A percentile compares a stretch with the other conserved stretches of the same genome.
Conservation (phyloP, 2,113 vertebrate species). For the Charadrius vociferus region DNA sequence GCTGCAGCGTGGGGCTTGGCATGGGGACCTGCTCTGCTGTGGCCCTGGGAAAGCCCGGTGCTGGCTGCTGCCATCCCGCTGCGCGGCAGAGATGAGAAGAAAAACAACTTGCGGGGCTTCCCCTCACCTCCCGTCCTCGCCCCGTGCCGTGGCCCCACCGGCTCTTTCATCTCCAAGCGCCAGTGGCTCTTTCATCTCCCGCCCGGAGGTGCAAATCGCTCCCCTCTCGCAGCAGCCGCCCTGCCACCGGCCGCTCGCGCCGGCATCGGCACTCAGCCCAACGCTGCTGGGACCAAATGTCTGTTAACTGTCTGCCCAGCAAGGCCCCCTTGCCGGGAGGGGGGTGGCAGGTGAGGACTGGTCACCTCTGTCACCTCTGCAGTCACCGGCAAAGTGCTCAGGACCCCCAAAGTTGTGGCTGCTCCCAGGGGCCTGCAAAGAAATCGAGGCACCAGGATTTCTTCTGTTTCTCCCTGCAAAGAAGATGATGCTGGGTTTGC, state of each 20-base stretch:
- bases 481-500: rapidly evolving
- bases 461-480: background rate
- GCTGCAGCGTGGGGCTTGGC: background rate
- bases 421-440: background rate
- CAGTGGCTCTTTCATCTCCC: constrained; percentile 28
- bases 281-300: background rate
- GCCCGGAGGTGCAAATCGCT: background rate
- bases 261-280: background rate
- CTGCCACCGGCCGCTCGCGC: background rate
- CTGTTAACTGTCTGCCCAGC: background rate
- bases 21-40: rapidly evolving
- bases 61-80: background rate
- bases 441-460: rapidly evolving
- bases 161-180: constrained; percentile 31
- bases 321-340: background rate
- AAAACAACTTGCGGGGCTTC: background rate
- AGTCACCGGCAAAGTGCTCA: rapidly evolving
- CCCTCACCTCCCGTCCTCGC: background rate
- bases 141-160: background rate
- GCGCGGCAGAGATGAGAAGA: background rate
- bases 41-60: background rate
- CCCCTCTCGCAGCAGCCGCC: background rate
- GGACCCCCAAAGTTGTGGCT: rapidly evolving
- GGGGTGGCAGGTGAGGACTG: rapidly evolving
- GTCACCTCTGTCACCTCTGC: background rate